Base-by-base conservation (phyloP, 2,113 vertebrate genomes). In the Tylochromis polylepis region DNA sequence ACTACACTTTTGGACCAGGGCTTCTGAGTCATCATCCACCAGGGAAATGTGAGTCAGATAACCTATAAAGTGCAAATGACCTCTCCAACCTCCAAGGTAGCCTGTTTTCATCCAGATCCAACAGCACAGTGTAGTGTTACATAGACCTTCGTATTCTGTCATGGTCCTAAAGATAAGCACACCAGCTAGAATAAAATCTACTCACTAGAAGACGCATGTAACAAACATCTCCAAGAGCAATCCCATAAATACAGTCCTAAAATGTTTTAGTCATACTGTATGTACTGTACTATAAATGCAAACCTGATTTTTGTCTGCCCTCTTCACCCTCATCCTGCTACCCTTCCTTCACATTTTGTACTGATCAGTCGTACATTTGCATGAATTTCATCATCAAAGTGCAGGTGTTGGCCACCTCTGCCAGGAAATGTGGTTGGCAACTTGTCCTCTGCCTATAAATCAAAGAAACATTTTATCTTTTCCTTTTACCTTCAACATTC, bases 321-420 rank as follows among this genome's bases (percentile, higher is more conserved):
- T 46, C 34, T 24, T 46, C 62, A 62, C 6, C 8, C 11, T 27
- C 8, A 22, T 55, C 11, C 36, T n/a, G 55, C n/a, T 41, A 24
- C 41, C 31, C 51, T 51, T 43, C 58, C 41, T 78, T 51, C 46
- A 31, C 56, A 60, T 36, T 36, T 72, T 75, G 72, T 38, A 16
- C 31, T 84, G 65, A 56, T 78, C 80, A 38, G 18, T 51, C 1
- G 12, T 16, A 53, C 34, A 85, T 86, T 88, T 84, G 62, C 81
- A 91, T 82, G 31, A 65, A 70, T 91, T 85, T 89, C 67, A 91
- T 93, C 85, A 83, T 83, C 57, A 87, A 75, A 91, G 75, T 87
- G 79, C 88, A 84, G 62, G 79, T 65, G 75, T 36, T 79, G 14
- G 83, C 51, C 72, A 55, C 65, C 34, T 16, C 12, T 77, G 46